Evolutionary conservation across 2,888 invertebrate species (phyloP).

Genomic region (Drosophila siamana): DNA sequence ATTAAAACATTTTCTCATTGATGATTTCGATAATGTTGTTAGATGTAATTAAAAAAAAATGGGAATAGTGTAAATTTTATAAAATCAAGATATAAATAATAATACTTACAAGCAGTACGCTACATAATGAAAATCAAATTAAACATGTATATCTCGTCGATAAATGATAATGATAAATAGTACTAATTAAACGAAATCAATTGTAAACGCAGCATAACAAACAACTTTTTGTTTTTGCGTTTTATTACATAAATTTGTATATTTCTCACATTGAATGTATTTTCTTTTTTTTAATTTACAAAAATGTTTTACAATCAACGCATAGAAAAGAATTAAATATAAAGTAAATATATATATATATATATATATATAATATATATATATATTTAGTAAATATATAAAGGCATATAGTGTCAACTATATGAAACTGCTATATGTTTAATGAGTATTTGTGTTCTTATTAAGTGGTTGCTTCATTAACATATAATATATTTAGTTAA

Average conservation of each 20-base stretch:
- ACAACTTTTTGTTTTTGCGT: conserved; percentile 70
- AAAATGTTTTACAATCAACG: conserved; percentile 76
- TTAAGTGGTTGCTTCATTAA: conserved; percentile 63
- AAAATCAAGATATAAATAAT: conserved; percentile 33
- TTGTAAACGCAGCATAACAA: conserved; percentile 57
- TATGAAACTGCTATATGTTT: conserved; percentile 51
- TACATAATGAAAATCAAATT: conserved; percentile 54
- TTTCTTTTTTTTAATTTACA: conserved; percentile 65
- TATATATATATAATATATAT: conserved; percentile 43
- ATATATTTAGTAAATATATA: conserved; percentile 34
- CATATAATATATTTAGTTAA: conserved; percentile 24
- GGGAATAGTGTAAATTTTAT: conserved; percentile 4
- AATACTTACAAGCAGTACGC: conserved; percentile 73
- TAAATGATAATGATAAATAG: conserved; percentile 24
- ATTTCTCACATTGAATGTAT: conserved; percentile 75
- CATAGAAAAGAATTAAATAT: conserved; percentile 67
- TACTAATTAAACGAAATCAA: conserved; percentile 23
- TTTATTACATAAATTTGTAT: conserved; percentile 76
- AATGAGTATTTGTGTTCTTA: conserved; percentile 76
- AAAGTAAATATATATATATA: conserved; percentile 47
- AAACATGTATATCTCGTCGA: conserved; percentile 5
- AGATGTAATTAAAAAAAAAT: conserved; percentile 14
- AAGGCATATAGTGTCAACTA: conserved; percentile 40
- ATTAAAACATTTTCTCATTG: conserved; percentile 17
- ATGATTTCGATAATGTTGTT: conserved; percentile 15